Conservation (phyloP, 2,888 invertebrate species). For the Plusia festucae region DNA sequence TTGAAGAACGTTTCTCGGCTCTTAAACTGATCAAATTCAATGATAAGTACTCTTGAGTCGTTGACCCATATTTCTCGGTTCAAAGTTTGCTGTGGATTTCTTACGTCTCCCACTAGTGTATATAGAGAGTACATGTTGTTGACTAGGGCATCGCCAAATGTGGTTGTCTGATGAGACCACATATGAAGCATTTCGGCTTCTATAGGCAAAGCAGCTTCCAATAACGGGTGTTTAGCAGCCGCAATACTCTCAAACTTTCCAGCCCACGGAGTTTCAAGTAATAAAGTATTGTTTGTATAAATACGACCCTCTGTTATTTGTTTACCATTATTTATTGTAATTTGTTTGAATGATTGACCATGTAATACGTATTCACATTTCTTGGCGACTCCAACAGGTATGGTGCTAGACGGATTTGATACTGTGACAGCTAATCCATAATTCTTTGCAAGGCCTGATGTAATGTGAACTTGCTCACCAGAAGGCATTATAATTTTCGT, state of each 20-base stretch:
- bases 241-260: slow-evolving; percentile 94
- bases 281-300: slow-evolving; percentile 93
- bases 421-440: slow-evolving; percentile 94
- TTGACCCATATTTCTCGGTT: slow-evolving; percentile 97
- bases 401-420: slow-evolving; percentile 87
- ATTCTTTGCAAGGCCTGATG: slow-evolving; percentile 93
- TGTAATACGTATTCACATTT: slow-evolving; percentile 90
- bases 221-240: slow-evolving; percentile 93
- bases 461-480: slow-evolving; percentile 95
- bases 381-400: slow-evolving; percentile 88
- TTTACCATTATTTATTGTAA: slow-evolving; percentile 92
- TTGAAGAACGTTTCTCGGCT: slow-evolving; percentile 97
- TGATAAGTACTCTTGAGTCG: slow-evolving; percentile 95
- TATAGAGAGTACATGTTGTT: slow-evolving; percentile 95
- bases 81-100: slow-evolving; percentile 95
- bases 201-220: slow-evolving; percentile 95
- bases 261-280: slow-evolving; percentile 93
- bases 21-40: slow-evolving; percentile 97
- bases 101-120: slow-evolving; percentile 95
- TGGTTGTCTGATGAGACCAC: slow-evolving; percentile 95
- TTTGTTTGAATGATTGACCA: slow-evolving; percentile 91
- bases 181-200: slow-evolving; percentile 97
- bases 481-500: slow-evolving; percentile 96
- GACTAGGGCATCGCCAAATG: slow-evolving; percentile 92
- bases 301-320: slow-evolving; percentile 93